Conservation (phyloP, 2,113 vertebrate genomes). For the Myotis brandtii region DNA sequence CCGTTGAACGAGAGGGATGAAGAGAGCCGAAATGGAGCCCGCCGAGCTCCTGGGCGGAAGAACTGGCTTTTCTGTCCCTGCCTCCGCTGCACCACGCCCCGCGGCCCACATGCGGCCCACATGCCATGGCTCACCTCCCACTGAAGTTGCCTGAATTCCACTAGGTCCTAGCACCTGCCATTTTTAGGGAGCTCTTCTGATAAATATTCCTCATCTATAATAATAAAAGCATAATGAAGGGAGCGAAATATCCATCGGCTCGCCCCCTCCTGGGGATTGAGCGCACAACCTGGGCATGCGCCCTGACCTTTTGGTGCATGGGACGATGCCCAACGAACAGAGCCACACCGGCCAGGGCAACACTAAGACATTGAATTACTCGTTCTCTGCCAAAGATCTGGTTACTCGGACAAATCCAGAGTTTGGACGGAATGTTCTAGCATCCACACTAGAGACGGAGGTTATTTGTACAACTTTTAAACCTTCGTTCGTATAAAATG, state of each 20-base stretch:
- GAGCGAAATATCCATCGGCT: too few relatives aligned
- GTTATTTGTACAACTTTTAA: background rate
- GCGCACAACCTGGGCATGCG: too few relatives aligned
- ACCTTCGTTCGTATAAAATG: background rate
- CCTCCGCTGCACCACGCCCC: slow-evolving; percentile 48
- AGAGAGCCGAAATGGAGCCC: slow-evolving; percentile 7
- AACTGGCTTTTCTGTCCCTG: slow-evolving; percentile 64
- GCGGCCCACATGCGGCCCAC: background rate
- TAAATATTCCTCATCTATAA: background rate
- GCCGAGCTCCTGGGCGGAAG: slow-evolving; percentile 64
- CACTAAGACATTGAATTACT: background rate
- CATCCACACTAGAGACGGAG: background rate
- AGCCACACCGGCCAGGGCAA: too few relatives aligned
- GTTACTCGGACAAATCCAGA: background rate
- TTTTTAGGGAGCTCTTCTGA: background rate
- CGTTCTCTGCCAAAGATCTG: background rate
- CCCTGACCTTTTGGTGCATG: too few relatives aligned
- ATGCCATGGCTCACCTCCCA: background rate
- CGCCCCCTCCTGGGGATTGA: too few relatives aligned
- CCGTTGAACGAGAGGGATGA: background rate
- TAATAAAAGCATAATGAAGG: too few relatives aligned
- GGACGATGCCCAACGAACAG: too few relatives aligned
- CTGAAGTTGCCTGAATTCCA: background rate
- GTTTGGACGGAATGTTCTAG: background rate
- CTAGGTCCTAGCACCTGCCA: slow-evolving; percentile 49